Conservation (phyloP, 1,140 invertebrate species). For the Zaprionus camerounensis region DNA sequence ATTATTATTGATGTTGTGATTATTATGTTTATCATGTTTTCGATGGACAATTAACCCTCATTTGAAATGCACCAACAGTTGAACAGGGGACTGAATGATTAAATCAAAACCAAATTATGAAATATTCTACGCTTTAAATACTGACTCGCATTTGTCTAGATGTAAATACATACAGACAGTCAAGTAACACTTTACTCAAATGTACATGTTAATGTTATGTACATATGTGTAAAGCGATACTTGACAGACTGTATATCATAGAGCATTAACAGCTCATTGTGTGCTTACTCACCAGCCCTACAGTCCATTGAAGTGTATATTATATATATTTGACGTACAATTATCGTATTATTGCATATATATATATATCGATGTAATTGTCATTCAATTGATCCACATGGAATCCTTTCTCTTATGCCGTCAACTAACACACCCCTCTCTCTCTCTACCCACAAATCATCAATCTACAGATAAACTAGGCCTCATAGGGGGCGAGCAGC, state of each 20-base stretch:
- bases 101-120: constrained; percentile 14
- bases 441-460: constrained; percentile 5
- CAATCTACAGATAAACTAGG: constrained; percentile 74
- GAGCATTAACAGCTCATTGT: not conserved
- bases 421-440: constrained; percentile 17
- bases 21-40: constrained; percentile 25
- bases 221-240: too few relatives aligned
- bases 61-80: constrained; percentile 46
- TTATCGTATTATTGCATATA: constrained; percentile 66
- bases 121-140: constrained; percentile 13
- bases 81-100: constrained; percentile 16
- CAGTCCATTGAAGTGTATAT: constrained; percentile 43
- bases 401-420: not conserved
- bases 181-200: too few relatives aligned
- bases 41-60: constrained; percentile 25
- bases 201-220: too few relatives aligned
- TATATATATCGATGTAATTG: constrained; percentile 73
- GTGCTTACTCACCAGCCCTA: constrained; percentile 18
- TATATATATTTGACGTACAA: constrained; percentile 26
- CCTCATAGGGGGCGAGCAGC: constrained; percentile 85
- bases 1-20: constrained; percentile 30
- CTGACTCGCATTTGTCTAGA: constrained; percentile 11
- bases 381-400: constrained; percentile 46
- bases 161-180: not conserved
- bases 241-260: not conserved